A percentile compares a stretch with the other conserved stretches of the same genome.
Evolutionary conservation across 1,140 invertebrate genomes (phyloP).

Genomic region (Philotrypesis tridentata): DNA sequence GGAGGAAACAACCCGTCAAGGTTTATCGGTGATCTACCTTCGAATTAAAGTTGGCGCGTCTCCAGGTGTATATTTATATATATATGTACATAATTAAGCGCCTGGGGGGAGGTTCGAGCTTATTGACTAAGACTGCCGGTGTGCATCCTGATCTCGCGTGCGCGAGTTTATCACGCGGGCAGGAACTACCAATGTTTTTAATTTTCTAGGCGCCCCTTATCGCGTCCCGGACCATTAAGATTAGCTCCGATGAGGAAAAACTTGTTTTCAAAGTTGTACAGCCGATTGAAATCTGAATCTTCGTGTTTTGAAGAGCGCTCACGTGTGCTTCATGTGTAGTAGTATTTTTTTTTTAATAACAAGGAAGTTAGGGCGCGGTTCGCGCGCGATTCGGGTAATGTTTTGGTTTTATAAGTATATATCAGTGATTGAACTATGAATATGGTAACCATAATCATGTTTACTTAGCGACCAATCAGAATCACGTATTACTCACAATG

Average conservation of each 20-base stretch:
- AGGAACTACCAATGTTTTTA: not conserved
- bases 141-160: not conserved
- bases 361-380: too few species aligned
- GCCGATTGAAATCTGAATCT: not conserved
- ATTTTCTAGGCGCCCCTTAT: not conserved
- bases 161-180: not conserved
- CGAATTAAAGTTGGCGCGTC: not conserved
- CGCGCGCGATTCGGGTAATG: too few species aligned
- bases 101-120: not conserved
- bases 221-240: not conserved
- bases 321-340: too few species aligned
- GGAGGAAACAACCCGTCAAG: not conserved
- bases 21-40: not conserved
- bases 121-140: not conserved
- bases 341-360: too few species aligned
- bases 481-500: too few species aligned
- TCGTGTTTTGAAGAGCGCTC: not conserved
- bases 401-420: too few species aligned
- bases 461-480: too few species aligned
- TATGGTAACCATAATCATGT: too few species aligned
- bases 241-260: not conserved
- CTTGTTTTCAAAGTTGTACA: not conserved
- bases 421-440: too few species aligned
- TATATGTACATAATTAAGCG: too few species aligned
- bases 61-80: not conserved